Evolutionary conservation across 92 coral and sea anemone species (phyloP).

Genomic region (Umimayanthus chanpuru): DNA sequence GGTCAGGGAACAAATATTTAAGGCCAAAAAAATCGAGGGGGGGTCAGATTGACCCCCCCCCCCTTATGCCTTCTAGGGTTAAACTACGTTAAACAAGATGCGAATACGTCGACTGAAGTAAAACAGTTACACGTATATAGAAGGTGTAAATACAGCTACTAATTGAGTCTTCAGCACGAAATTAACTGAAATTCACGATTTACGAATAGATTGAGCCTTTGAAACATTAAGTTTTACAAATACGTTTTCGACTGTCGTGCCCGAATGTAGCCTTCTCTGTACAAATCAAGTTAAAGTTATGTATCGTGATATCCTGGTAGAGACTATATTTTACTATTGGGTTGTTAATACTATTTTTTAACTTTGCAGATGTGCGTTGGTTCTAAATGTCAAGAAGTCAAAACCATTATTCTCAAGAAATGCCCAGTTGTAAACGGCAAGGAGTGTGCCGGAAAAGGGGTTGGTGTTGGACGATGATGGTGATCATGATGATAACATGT

Average conservation of each 20-base stretch:
- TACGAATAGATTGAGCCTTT: background rate
- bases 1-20: too few species aligned
- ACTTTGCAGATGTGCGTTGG: conserved; percentile 70
- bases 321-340: background rate
- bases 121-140: background rate
- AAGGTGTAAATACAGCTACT: too few species aligned
- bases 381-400: conserved; percentile 63
- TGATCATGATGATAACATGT: background rate
- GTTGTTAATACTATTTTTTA: background rate
- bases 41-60: too few species aligned
- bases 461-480: conserved; percentile 28
- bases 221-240: background rate
- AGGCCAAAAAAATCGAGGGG: too few species aligned
- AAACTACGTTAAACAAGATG: too few species aligned
- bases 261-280: background rate
- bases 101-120: too few species aligned
- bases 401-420: conserved; percentile 46
- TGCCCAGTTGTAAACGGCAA: conserved; percentile 62
- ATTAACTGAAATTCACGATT: background rate
- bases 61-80: too few species aligned
- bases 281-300: background rate
- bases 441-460: conserved; percentile 79
- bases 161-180: background rate
- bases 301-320: background rate
- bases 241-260: background rate